phyloP scores from a whole-genome alignment of 2,797 vertebrate genomes.

The Tenualosa ilisha region DNA sequence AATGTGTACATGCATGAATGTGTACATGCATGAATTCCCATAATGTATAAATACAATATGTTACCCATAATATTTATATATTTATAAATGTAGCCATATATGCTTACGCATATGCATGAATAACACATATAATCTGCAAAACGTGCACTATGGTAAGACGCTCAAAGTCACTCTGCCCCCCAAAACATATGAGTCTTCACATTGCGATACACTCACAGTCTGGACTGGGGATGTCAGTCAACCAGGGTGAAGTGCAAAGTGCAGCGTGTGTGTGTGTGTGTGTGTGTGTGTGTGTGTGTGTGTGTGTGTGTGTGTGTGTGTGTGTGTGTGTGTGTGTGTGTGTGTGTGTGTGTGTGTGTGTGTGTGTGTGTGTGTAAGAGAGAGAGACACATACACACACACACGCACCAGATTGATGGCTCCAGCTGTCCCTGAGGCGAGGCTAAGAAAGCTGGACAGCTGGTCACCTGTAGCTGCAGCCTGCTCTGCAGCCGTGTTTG shows the following conservation, averaged over 20 bases:
- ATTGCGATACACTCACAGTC: slow-evolving; percentile 20
- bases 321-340: background rate
- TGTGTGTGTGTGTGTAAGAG: background rate
- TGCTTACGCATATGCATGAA: background rate
- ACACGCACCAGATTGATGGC: slow-evolving; percentile 71
- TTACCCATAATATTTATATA: background rate
- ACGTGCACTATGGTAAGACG: background rate
- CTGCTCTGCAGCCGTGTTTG: slow-evolving; percentile 55
- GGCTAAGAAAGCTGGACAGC: slow-evolving; percentile 72
- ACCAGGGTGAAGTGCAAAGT: slow-evolving; percentile 50
- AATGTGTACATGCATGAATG: background rate
- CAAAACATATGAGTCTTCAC: background rate
- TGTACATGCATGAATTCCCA: no score
- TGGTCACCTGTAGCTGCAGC: slow-evolving; percentile 79
- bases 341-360: background rate
- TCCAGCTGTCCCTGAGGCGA: slow-evolving; percentile 74
- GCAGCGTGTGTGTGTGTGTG: background rate
- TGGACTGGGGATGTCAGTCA: slow-evolving; percentile 28
- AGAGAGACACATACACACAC: slow-evolving; percentile 4
- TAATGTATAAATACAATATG: background rate
- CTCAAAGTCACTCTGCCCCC: background rate
- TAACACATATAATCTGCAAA: background rate
- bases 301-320: background rate
- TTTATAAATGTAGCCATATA: background rate
- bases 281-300: background rate